These are phyloP conservation scores for Yoshiicerus persimilis DNA, from an alignment of 1,140 invertebrate genomes.

Conservation along the genomic window DNA sequence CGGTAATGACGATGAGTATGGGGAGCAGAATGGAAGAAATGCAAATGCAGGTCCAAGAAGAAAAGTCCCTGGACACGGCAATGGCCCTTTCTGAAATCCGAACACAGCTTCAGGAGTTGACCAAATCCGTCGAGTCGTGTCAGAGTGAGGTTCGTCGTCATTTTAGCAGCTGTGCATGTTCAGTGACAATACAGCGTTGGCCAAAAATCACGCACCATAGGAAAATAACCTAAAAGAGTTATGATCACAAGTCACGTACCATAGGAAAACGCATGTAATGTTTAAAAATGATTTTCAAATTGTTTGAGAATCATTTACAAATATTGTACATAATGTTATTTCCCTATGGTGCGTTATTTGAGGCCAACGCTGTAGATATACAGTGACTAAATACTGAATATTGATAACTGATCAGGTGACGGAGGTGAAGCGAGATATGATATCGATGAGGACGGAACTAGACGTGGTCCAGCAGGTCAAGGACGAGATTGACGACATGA, in stretches of 20 bases:
- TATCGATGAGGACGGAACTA: constrained; percentile 87
- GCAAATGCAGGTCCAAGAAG: constrained; percentile 75
- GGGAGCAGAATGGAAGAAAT: constrained; percentile 87
- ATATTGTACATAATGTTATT: too few relatives aligned
- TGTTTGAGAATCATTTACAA: too few relatives aligned
- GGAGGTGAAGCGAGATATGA: constrained; percentile 87
- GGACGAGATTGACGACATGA: constrained; percentile 87
- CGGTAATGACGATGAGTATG: constrained; percentile 93
- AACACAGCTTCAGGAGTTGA: constrained; percentile 85
- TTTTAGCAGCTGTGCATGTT: too few relatives aligned
- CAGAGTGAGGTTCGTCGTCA: constrained; percentile 72
- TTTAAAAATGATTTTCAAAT: too few relatives aligned
- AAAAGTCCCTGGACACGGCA: constrained; percentile 71
- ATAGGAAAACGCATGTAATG: too few relatives aligned
- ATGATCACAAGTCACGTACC: too few relatives aligned
- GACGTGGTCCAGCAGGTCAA: constrained; percentile 90
- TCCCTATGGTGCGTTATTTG: too few relatives aligned
- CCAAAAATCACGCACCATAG: too few relatives aligned
- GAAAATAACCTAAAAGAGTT: too few relatives aligned
- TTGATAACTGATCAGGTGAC: constrained; percentile 56
- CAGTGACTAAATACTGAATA: too few relatives aligned
- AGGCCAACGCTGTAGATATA: too few relatives aligned
- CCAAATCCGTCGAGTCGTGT: constrained; percentile 88
- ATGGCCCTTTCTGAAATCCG: constrained; percentile 86
- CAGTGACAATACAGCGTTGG: too few relatives aligned